These are phyloP conservation scores for Sarcophaga variegata DNA, from an alignment of 2,888 invertebrate genomes.

Conservation along the genomic window DNA sequence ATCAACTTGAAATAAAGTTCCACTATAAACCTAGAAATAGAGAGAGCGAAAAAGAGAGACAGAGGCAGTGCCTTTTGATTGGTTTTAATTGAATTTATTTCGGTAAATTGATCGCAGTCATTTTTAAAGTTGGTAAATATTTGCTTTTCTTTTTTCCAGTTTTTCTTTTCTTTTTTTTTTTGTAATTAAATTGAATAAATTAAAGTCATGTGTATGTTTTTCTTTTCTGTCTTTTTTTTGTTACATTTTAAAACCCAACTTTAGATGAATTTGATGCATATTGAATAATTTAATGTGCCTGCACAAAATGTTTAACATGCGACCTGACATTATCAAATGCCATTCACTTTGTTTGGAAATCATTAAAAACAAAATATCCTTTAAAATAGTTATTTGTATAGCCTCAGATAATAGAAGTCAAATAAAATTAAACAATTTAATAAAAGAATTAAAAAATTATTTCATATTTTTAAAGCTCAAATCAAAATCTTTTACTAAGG, in stretches of 20 bases:
- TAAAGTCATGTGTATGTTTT: slow-evolving; percentile 48
- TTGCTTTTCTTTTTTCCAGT: background rate
- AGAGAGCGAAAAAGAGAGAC: slow-evolving; percentile 1
- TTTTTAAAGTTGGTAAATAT: slow-evolving; percentile 49
- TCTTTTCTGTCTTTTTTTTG: background rate
- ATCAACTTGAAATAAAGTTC: slow-evolving; percentile 67
- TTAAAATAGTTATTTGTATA: background rate
- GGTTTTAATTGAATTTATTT: slow-evolving; percentile 71
- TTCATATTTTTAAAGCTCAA: background rate
- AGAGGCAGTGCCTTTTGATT: slow-evolving; percentile 68
- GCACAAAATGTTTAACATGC: slow-evolving; percentile 56
- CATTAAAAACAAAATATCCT: background rate
- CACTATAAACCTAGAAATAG: slow-evolving; percentile 2
- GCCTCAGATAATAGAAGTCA: too few relatives aligned
- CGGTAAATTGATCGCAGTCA: slow-evolving; percentile 61
- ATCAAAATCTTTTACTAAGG: too few relatives aligned
- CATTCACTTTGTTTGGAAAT: slow-evolving; percentile 62
- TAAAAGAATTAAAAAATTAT: too few relatives aligned
- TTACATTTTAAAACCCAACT: background rate
- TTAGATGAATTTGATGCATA: slow-evolving; percentile 68
- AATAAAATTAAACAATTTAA: too few relatives aligned
- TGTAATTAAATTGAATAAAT: slow-evolving; percentile 64
- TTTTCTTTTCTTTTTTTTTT: slow-evolving; percentile 11
- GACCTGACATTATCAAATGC: slow-evolving; percentile 54
- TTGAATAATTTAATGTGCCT: slow-evolving; percentile 47